Evolutionary conservation across 2,888 invertebrate species (phyloP), one percentile per base, ranked within the genome.

Genomic region (Papilio elwesi): DNA sequence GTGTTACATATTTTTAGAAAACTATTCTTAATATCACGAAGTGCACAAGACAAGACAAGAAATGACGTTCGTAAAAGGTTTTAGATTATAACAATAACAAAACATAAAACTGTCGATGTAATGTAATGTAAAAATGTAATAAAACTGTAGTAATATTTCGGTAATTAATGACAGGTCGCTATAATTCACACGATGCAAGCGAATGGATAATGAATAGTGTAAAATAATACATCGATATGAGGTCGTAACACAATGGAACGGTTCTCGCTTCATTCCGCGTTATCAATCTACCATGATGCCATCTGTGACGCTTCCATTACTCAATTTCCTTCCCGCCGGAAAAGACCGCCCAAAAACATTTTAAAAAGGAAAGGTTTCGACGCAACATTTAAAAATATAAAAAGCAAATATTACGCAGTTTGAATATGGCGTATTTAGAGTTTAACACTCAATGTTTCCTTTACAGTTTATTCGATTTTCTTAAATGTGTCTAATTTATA

Each of bases 241-340:
- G 80, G 81, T 82, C 79, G 80, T 76, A 78, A 79, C 85, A 89
- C 90, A 90, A 90, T 88, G 88, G 88, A 83, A 85, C 84, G 83
- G 80, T 84, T 86, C 86, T 80, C 81, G 83, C 83, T 89, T 88
- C 88, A 90, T 91, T 90, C 90, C 85, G 81, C 84, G 89, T 89
- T 91, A 93, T 93, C 93, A 93, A 92, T 93, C 92, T 89, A 87
- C 87, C 88, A 86, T 91, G 91, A 92, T 92, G 91, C 93, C 93
- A 92, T 92, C 93, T 92, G 92, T 90, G 93, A 92, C 92, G 88
- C 85, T 78, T 84, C 85, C 89, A 92, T 93, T 92, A 92, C 89
- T 93, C 93, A 93, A 92, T 93, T 92, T 92, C 89, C 86, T 87
- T 88, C 83, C 87, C 88, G 86, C 86, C 83, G 85, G 90, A 86